Evolutionary conservation across 2,888 invertebrate species (phyloP).

Genomic region (Apamea crenata): DNA sequence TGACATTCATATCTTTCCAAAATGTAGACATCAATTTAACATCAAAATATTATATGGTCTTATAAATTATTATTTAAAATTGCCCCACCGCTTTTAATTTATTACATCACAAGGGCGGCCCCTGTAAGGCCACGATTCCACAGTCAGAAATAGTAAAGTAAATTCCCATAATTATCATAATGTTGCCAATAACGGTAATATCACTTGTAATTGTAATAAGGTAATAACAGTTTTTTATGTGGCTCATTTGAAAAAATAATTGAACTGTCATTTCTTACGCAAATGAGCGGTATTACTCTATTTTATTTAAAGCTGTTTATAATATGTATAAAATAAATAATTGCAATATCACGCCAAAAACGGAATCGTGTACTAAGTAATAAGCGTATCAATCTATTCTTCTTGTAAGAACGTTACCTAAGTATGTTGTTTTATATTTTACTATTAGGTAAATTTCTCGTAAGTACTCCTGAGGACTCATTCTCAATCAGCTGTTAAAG

Average conservation of each 20-base stretch:
- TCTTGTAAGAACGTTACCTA: conserved; percentile 33
- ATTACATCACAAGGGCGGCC: conserved; percentile 72
- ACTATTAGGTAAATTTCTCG: conserved; percentile 45
- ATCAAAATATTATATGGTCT: conserved; percentile 71
- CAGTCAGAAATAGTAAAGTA: conserved; percentile 52
- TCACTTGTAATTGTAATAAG: conserved; percentile 19
- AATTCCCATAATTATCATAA: conserved; percentile 36
- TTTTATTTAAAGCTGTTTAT: conserved; percentile 44
- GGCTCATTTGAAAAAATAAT: conserved; percentile 38
- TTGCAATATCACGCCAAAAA: conserved; percentile 41
- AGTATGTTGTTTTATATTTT: conserved; percentile 31
- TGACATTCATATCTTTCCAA: conserved; percentile 53
- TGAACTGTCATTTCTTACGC: conserved; percentile 16
- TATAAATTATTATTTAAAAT: conserved; percentile 71
- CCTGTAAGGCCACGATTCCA: conserved; percentile 65
- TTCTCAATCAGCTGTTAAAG: conserved; percentile 42
- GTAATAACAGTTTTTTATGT: conserved; percentile 18
- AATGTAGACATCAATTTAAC: conserved; percentile 72
- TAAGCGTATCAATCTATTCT: conserved; percentile 59
- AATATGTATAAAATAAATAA: conserved; percentile 53
- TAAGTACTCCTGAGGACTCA: conserved; percentile 30
- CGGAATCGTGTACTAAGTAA: conserved; percentile 37
- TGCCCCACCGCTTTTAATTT: conserved; percentile 79
- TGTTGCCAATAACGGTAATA: conserved; percentile 42
- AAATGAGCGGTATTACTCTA: conserved; percentile 24